A percentile compares a stretch with the other conserved stretches of the same genome.
These are phyloP conservation scores for Chouioia cunea DNA, from an alignment of 2,888 invertebrate species.

Conservation along the genomic window DNA sequence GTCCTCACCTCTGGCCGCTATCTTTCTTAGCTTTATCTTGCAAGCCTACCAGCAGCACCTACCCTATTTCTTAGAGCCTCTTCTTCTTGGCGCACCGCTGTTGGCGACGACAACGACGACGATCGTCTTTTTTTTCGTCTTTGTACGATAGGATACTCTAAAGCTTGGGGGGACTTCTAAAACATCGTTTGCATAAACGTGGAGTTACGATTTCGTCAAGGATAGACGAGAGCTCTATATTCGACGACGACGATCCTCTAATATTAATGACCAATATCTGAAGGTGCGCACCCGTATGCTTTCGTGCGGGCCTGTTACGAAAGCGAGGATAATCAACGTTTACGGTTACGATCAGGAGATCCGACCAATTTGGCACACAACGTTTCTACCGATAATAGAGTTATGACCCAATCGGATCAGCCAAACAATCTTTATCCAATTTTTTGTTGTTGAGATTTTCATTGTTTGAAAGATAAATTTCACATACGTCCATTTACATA, in stretches of 20 bases:
- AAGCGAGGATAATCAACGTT: constrained; percentile 7
- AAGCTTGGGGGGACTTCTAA: constrained; percentile 53
- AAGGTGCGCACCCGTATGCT: constrained; percentile 21
- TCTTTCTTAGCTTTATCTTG: constrained; percentile 35
- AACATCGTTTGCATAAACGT: constrained; percentile 66
- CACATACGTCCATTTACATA: neutral
- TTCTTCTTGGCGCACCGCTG: constrained; percentile 46
- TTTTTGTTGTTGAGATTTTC: too few relatives aligned
- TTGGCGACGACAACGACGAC: neutral
- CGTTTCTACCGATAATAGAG: constrained; percentile 14
- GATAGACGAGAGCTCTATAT: constrained; percentile 3
- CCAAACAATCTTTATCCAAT: too few relatives aligned
- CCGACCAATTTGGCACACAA: constrained; percentile 28
- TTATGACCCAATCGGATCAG: too few relatives aligned
- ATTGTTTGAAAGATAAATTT: too few relatives aligned
- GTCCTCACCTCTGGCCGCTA: constrained; percentile 54
- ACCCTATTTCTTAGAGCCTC: constrained; percentile 27
- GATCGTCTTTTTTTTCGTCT: too few relatives aligned
- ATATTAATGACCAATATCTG: constrained; percentile 45
- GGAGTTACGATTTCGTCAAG: constrained; percentile 57
- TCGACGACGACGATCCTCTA: constrained; percentile 14
- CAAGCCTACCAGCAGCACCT: neutral
- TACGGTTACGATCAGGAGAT: constrained; percentile 24
- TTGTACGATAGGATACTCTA: constrained; percentile 53
- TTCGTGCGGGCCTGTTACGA: constrained; percentile 16